These are phyloP conservation scores for Leptopilina clavipes DNA, from an alignment of 1,140 invertebrate genomes.

Conservation along the genomic window DNA sequence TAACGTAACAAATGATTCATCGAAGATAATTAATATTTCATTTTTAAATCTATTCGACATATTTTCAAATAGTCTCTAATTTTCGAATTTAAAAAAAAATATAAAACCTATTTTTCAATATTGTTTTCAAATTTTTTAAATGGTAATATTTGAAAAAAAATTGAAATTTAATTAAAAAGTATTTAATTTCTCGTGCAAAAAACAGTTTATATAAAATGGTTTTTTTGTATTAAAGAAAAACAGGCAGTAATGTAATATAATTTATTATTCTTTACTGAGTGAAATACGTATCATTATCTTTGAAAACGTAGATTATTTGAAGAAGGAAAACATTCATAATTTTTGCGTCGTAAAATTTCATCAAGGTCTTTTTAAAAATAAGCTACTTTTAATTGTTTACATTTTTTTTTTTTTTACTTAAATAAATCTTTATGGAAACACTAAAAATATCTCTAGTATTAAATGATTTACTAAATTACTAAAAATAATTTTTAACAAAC, in stretches of 20 bases:
- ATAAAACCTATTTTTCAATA: too few relatives aligned
- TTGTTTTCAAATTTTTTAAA: background rate
- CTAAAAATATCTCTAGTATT: too few relatives aligned
- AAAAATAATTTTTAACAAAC: too few relatives aligned
- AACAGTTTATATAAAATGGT: too few relatives aligned
- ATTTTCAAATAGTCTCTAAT: background rate
- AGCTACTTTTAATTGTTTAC: background rate
- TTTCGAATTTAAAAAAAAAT: too few relatives aligned
- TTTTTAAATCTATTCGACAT: background rate
- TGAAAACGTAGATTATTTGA: background rate
- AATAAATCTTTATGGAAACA: too few relatives aligned
- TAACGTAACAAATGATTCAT: slow-evolving; percentile 6
- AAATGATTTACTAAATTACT: too few relatives aligned
- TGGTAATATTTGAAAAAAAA: background rate
- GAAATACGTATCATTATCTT: background rate
- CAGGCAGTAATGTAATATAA: background rate
- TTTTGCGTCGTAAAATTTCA: slow-evolving; percentile 19
- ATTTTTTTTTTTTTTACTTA: background rate
- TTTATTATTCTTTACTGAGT: background rate
- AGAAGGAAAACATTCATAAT: background rate
- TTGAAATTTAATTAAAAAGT: background rate
- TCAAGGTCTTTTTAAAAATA: slow-evolving; percentile 2
- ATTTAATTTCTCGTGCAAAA: too few relatives aligned
- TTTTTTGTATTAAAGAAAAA: background rate
- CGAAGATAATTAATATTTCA: background rate